These are phyloP conservation scores for Syncerus caffer DNA, from an alignment of 2,797 vertebrate species.

Conservation along the genomic window DNA sequence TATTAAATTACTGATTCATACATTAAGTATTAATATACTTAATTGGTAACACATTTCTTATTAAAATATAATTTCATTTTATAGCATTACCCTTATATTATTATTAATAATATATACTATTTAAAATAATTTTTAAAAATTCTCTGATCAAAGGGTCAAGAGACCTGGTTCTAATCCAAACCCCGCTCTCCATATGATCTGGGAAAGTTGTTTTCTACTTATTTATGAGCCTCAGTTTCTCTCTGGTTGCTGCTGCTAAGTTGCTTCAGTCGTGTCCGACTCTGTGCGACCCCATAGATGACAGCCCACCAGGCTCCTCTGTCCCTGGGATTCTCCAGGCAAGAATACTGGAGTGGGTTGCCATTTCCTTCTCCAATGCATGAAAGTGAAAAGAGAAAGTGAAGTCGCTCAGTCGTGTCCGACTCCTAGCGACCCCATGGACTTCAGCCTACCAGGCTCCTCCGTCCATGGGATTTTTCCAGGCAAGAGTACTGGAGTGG, in stretches of 20 bases:
- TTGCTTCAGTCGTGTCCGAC: no score
- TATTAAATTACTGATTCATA: slow-evolving; percentile 22
- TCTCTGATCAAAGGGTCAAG: not conserved
- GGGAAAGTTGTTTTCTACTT: not conserved
- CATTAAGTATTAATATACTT: not conserved
- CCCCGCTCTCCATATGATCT: not conserved
- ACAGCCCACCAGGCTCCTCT: no score
- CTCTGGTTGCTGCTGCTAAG: not conserved
- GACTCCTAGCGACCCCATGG: no score
- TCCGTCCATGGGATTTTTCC: no score
- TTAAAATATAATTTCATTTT: not conserved
- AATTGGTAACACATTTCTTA: not conserved
- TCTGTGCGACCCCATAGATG: no score
- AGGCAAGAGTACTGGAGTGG: no score
- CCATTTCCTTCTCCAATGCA: no score
- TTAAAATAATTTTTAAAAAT: not conserved
- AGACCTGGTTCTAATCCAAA: not conserved
- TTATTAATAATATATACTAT: not conserved
- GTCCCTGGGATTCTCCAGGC: no score
- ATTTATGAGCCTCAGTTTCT: not conserved
- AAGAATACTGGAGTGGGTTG: no score
- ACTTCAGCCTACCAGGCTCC: no score
- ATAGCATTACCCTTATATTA: not conserved
- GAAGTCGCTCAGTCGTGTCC: no score
- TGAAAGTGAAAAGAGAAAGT: no score